Evolutionary conservation across 2,797 vertebrate genomes (phyloP).

Genomic region (Okamejei kenojei): DNA sequence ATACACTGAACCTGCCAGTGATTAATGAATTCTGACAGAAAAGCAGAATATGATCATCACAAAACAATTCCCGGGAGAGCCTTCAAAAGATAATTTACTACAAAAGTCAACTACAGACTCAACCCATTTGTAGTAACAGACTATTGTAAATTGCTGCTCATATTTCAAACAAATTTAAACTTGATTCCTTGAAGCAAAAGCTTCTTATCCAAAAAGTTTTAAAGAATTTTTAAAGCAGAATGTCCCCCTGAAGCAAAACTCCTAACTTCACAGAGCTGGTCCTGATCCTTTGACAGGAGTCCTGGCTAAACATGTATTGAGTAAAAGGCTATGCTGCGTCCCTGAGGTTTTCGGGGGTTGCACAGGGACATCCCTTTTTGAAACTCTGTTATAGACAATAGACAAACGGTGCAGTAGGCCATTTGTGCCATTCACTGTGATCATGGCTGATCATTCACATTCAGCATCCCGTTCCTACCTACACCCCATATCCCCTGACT

Average conservation of each 20-base stretch:
- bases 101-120: neutral
- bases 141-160: neutral
- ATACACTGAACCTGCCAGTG: conserved; percentile 44
- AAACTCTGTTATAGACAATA: neutral
- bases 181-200: neutral
- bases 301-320: neutral
- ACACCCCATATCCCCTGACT: too few species aligned
- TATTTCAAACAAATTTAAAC: neutral
- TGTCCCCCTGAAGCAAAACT: neutral
- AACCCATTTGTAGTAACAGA: neutral
- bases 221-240: neutral
- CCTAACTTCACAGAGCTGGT: neutral
- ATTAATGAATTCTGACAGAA: conserved; percentile 46
- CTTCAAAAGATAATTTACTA: neutral
- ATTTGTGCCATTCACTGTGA: too few species aligned
- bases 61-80: neutral
- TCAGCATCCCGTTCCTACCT: too few species aligned
- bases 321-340: neutral
- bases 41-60: conserved; percentile 28
- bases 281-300: neutral
- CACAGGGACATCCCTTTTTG: too few species aligned
- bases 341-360: neutral
- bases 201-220: neutral
- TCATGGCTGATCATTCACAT: too few species aligned
- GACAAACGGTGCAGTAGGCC: neutral